phyloP scores from a whole-genome alignment of 2,797 vertebrate genomes.

The Erithacus rubecula region DNA sequence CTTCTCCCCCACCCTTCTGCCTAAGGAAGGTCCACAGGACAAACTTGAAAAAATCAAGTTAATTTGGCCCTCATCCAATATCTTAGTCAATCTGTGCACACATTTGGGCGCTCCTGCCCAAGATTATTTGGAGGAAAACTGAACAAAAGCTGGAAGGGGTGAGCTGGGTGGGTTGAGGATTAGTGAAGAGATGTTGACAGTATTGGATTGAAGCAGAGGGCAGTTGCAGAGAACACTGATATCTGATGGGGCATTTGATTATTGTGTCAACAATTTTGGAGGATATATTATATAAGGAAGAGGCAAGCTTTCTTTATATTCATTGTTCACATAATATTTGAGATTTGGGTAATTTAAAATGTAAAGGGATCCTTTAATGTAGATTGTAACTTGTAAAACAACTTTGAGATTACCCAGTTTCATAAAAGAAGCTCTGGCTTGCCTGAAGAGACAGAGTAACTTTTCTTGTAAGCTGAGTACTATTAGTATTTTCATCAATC shows the following conservation, averaged over 20 bases:
- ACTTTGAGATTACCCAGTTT: background rate
- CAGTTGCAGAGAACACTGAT: background rate
- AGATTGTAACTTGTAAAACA: background rate
- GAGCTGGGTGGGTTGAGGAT: background rate
- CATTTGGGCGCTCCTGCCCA: background rate
- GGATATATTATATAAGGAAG: background rate
- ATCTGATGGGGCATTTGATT: background rate
- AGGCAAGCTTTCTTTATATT: background rate
- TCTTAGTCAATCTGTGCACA: background rate
- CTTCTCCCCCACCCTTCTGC: background rate
- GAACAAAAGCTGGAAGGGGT: background rate
- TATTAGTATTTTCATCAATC: background rate
- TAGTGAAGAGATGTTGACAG: background rate
- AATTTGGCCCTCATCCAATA: background rate
- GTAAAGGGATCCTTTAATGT: background rate
- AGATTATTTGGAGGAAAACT: background rate
- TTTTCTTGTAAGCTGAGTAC: background rate
- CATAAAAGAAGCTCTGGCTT: background rate
- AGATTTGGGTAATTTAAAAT: background rate
- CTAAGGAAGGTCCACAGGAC: rapidly evolving
- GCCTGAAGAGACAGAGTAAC: background rate
- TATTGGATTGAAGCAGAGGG: background rate
- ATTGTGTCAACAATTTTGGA: background rate
- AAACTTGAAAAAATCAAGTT: background rate
- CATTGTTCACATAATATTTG: background rate